Evolutionary conservation across 1,140 invertebrate species (phyloP), one percentile per base, ranked within the genome.

Genomic region (Helicoverpa armigera): DNA sequence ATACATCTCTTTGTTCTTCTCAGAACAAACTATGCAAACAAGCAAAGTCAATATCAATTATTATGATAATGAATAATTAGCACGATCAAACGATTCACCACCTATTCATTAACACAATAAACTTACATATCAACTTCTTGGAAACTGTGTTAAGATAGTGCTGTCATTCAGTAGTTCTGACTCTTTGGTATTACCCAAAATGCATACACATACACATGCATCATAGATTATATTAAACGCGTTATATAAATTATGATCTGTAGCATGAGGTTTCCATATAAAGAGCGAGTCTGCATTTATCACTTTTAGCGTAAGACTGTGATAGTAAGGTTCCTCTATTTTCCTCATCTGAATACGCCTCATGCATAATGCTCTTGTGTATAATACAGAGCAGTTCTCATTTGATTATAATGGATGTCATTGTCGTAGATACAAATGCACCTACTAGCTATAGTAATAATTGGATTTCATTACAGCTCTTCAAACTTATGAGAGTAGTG

Each of bases 41-140:
- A 51, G 43, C 3, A 16, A 56, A 74, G 23, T 61, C 58, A 67
- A 48, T 69, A 13, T 23, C 50, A 16, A 18, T 48, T 4, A 50
- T 61, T 31, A 29, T 14, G 65, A 69, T 43, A 50, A 76, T 51
- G 73, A 76, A 76, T 76, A 76, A 76, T 63, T 76, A 63, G 56
- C 73, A 50, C 13, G 3, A 16, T 63, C 18, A 31, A 10, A 18
- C 35, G 61, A 51, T 76, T 35, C 43, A 76, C 58, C 16, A 76
- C 11, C 10, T 18, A 69, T 3, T 74, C 54, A 60, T 60, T 12
- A 5, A 35, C 35, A 60, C 29, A 60, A 43, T 61, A 43, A 61
- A 61, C 1, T 63, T 60, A 51, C 35, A 43, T 13, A 53, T 16
- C 16, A 23, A 29, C 18, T 73, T 14, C 56, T 73, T 4, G 23